These are phyloP conservation scores for Lochmaea capreae DNA, from an alignment of 2,888 invertebrate species.

Conservation along the genomic window DNA sequence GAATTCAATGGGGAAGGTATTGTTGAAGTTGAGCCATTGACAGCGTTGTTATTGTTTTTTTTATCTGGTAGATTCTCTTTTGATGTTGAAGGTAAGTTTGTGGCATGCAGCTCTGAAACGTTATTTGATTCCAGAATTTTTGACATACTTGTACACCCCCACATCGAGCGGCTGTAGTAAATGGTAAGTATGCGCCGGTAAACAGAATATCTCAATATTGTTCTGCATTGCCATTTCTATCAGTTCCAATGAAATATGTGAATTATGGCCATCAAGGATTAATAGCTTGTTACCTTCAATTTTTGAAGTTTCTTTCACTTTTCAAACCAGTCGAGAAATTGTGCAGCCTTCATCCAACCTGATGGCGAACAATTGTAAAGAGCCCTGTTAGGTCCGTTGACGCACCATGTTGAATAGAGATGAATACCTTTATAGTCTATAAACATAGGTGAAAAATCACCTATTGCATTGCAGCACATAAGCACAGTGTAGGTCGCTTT, in stretches of 20 bases:
- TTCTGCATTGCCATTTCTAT: conserved; percentile 35
- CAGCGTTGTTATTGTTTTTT: no score
- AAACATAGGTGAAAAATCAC: conserved; percentile 39
- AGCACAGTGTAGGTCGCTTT: conserved; percentile 42
- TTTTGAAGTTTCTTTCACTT: conserved; percentile 35
- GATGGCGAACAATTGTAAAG: conserved; percentile 44
- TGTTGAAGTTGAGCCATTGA: no score
- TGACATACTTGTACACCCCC: conserved; percentile 22
- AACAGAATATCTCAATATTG: conserved; percentile 41
- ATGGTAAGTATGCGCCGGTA: conserved; percentile 37
- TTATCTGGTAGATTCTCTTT: no score
- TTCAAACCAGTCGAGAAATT: conserved; percentile 44
- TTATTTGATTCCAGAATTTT: no score
- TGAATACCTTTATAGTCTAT: conserved; percentile 44
- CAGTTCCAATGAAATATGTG: conserved; percentile 36
- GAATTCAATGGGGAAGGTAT: no score
- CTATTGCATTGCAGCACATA: conserved; percentile 43
- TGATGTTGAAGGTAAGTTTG: no score
- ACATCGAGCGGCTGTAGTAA: conserved; percentile 40
- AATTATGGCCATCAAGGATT: conserved; percentile 45
- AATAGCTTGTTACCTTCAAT: conserved; percentile 37
- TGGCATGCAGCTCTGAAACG: no score
- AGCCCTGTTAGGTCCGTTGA: conserved; percentile 34
- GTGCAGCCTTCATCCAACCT: conserved; percentile 43
- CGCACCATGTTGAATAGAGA: conserved; percentile 37